phyloP scores from a whole-genome alignment of 2,888 invertebrate species.

The Ophion slaviceki region DNA sequence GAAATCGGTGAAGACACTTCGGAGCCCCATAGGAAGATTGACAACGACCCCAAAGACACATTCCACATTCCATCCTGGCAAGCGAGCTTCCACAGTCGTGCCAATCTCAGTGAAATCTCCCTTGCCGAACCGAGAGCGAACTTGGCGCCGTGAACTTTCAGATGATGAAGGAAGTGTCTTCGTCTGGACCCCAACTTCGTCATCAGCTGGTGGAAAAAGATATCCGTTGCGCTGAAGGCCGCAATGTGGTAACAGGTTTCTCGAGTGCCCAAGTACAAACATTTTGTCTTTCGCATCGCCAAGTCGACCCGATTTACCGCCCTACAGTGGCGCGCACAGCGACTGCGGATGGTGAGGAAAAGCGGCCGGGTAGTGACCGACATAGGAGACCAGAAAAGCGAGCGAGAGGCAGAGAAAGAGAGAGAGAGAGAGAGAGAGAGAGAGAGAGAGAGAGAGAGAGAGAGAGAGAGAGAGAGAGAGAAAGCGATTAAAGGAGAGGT shows the following conservation, averaged over 20 bases:
- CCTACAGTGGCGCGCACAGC: conserved; percentile 44
- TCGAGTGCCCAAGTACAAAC: conserved; percentile 10
- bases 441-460: conserved; percentile 55
- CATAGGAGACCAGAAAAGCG: conserved; percentile 47
- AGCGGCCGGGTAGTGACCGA: conserved; percentile 62
- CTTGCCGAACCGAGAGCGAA: too few species aligned
- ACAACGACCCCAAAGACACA: too few species aligned
- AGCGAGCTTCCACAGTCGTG: too few species aligned
- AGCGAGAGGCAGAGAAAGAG: conserved; percentile 37
- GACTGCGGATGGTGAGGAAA: conserved; percentile 49
- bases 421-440: conserved; percentile 55
- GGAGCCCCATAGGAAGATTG: too few species aligned
- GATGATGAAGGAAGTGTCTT: background rate
- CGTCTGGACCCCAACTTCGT: background rate
- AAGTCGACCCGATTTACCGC: conserved; percentile 17
- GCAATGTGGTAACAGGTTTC: background rate
- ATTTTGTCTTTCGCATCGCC: conserved; percentile 12
- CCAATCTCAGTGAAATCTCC: too few species aligned
- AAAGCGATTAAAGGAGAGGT: conserved; percentile 36
- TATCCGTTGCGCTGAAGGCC: background rate
- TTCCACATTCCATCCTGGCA: too few species aligned
- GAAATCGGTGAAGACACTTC: too few species aligned
- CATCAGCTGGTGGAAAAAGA: background rate
- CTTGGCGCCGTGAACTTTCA: too few species aligned
- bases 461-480: conserved; percentile 54